Conservation (phyloP, 2,888 invertebrate species). For the Drosophila ezoana region DNA sequence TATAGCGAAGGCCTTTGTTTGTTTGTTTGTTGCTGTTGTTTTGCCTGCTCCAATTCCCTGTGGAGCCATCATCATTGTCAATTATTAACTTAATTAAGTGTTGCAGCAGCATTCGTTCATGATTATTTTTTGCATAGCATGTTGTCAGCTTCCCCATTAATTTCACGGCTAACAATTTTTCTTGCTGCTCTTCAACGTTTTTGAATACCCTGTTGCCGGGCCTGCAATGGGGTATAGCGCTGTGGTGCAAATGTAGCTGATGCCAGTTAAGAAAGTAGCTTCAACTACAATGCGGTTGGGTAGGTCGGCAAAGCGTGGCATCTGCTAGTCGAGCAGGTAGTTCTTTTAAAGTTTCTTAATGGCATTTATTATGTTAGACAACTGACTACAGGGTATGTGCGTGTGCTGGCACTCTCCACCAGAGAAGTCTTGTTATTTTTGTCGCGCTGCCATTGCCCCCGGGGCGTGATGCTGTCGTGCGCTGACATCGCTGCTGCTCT, state of each 20-base stretch:
- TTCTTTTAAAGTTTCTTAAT: not conserved
- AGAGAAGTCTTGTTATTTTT: constrained; percentile 13
- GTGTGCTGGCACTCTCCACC: not conserved
- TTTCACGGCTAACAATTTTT: constrained; percentile 46
- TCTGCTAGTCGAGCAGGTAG: not conserved
- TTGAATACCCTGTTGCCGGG: constrained; percentile 4
- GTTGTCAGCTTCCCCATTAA: constrained; percentile 41
- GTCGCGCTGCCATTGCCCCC: constrained; percentile 44
- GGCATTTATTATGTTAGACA: not conserved
- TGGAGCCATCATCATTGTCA: constrained; percentile 4
- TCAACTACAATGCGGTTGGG: no score
- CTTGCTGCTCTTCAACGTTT: constrained; percentile 20
- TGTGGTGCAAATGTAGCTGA: not conserved
- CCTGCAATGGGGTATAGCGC: not conserved
- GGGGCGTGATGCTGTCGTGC: constrained; percentile 70
- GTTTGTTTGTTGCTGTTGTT: not conserved
- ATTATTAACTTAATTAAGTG: constrained; percentile 34
- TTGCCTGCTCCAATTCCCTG: not conserved
- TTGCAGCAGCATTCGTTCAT: constrained; percentile 27
- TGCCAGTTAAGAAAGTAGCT: no score
- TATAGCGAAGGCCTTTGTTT: no score
- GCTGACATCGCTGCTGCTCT: constrained; percentile 54
- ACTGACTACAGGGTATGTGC: constrained; percentile 10
- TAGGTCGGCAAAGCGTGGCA: not conserved
- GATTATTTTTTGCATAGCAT: constrained; percentile 39